phyloP scores from a whole-genome alignment of 2,797 vertebrate genomes.

The Loriculus beryllinus region DNA sequence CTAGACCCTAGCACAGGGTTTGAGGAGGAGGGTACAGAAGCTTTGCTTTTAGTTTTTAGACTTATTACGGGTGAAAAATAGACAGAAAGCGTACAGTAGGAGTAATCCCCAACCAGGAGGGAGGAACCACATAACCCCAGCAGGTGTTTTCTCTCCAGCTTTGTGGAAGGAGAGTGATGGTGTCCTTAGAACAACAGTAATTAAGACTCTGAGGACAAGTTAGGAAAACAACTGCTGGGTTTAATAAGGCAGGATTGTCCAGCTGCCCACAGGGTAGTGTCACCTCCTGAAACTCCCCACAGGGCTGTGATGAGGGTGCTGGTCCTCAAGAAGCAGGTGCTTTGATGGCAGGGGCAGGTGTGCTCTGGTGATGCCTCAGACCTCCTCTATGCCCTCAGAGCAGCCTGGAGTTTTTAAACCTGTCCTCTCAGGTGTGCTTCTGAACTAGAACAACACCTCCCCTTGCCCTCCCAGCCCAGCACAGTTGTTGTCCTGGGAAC shows the following conservation, averaged over 20 bases:
- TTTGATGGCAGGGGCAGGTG: background rate
- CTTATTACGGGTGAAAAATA: background rate
- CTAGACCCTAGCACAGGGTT: background rate
- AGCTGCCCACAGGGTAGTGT: background rate
- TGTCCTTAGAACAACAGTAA: constrained; percentile 18
- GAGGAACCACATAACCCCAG: constrained; percentile 6
- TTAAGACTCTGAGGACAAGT: constrained; percentile 31
- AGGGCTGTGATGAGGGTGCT: rapidly evolving
- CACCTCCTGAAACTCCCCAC: background rate
- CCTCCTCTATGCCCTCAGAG: background rate
- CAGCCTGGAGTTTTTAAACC: background rate
- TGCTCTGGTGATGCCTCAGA: background rate
- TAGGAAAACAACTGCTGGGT: constrained; percentile 11
- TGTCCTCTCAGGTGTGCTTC: background rate
- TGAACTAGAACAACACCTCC: background rate
- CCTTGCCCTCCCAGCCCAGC: background rate
- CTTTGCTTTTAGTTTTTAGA: background rate
- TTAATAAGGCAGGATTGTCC: constrained; percentile 16
- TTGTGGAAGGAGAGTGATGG: background rate
- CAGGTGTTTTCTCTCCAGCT: constrained; percentile 51
- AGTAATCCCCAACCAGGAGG: background rate
- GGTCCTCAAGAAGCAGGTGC: background rate
- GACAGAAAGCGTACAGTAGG: background rate
- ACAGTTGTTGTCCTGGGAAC: background rate
- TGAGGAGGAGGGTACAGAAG: background rate